These are phyloP conservation scores for Cloeon dipterum DNA, from an alignment of 2,888 invertebrate species.

Conservation along the genomic window DNA sequence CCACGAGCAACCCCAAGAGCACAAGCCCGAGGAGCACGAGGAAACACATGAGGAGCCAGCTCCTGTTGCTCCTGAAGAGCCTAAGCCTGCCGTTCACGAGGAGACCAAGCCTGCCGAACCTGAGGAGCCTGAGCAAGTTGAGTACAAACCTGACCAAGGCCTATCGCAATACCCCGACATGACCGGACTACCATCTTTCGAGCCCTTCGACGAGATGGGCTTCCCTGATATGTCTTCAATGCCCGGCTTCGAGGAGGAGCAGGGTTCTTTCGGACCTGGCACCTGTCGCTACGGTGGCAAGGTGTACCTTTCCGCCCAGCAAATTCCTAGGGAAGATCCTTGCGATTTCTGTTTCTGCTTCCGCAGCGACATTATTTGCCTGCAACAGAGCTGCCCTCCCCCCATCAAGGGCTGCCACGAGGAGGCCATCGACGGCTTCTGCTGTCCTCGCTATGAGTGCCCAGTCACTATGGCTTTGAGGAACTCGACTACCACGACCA, in stretches of 20 bases:
- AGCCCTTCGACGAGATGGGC: no score
- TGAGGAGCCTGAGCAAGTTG: conserved; percentile 1
- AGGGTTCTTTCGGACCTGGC: conserved; percentile 54
- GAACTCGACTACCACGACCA: conserved; percentile 69
- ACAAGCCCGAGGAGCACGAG: background rate
- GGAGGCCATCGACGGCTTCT: conserved; percentile 81
- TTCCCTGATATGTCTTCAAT: background rate
- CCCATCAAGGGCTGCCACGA: conserved; percentile 81
- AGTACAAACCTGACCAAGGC: conserved; percentile 2
- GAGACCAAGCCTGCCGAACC: background rate
- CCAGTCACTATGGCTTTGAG: conserved; percentile 53
- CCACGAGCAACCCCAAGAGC: background rate
- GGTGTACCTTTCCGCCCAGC: conserved; percentile 82
- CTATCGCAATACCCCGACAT: no score
- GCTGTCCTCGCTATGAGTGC: conserved; percentile 85
- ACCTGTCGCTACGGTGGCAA: conserved; percentile 83
- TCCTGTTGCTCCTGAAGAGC: background rate
- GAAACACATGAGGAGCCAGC: background rate
- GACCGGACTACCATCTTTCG: background rate
- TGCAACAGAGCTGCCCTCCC: conserved; percentile 87
- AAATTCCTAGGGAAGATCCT: conserved; percentile 82
- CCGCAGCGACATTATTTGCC: conserved; percentile 82
- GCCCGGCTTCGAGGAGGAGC: background rate
- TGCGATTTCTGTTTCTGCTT: conserved; percentile 96
- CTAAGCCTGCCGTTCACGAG: background rate